phyloP scores from a whole-genome alignment of 1,140 invertebrate genomes.

The Pseudomyrmex flavicornis region DNA sequence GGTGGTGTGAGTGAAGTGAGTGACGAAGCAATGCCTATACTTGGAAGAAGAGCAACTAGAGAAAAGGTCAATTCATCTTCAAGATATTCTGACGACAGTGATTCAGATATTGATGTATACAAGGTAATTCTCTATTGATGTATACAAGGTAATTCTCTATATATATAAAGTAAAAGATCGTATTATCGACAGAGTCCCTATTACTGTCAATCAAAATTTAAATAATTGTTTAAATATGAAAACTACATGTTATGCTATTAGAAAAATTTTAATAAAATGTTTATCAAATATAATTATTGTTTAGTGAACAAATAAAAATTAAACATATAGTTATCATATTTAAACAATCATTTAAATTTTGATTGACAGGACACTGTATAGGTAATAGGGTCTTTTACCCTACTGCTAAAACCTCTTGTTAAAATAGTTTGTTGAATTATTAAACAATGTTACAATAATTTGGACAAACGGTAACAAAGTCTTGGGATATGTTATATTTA shows the following conservation, averaged over 20 bases:
- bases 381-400: no score
- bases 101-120: slow-evolving; percentile 86
- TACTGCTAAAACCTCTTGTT: neutral
- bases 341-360: no score
- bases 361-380: no score
- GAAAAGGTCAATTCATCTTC: slow-evolving; percentile 83
- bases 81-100: slow-evolving; percentile 85
- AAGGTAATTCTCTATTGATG: slow-evolving; percentile 85
- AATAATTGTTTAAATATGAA: no score
- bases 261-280: no score
- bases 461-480: no score
- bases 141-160: slow-evolving; percentile 80
- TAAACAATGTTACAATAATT: neutral
- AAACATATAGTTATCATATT: no score
- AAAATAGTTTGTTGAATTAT: neutral
- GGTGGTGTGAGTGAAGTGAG: slow-evolving; percentile 87
- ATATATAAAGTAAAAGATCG: neutral
- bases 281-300: no score
- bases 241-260: no score
- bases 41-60: slow-evolving; percentile 87
- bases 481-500: slow-evolving; percentile 40
- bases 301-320: no score
- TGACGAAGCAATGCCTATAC: slow-evolving; percentile 87
- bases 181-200: no score
- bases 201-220: no score